These are phyloP conservation scores for Drosophila percnosoma DNA, from an alignment of 2,888 invertebrate species.

Conservation along the genomic window DNA sequence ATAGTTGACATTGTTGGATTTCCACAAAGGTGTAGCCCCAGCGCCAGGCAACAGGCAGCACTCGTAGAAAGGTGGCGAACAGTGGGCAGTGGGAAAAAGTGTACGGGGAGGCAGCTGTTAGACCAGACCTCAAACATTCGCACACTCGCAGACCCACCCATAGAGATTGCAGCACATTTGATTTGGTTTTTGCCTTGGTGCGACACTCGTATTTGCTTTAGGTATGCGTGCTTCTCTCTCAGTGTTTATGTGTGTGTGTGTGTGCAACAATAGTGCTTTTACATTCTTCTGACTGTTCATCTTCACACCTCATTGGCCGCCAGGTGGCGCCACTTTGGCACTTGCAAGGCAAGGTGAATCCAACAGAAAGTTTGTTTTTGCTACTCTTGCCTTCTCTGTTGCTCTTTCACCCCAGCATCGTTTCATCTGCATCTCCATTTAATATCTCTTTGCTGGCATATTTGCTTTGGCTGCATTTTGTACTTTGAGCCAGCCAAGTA, in stretches of 20 bases:
- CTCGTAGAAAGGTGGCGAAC: not conserved
- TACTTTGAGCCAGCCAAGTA: slow-evolving; percentile 37
- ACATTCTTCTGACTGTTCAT: slow-evolving; percentile 79
- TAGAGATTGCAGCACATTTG: slow-evolving; percentile 63
- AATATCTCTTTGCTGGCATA: slow-evolving; percentile 53
- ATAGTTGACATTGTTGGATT: slow-evolving; percentile 79
- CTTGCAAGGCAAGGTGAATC: slow-evolving; percentile 29
- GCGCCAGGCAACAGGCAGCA: slow-evolving; percentile 54
- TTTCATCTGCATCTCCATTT: slow-evolving; percentile 21
- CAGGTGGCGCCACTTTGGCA: slow-evolving; percentile 66
- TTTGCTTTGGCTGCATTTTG: slow-evolving; percentile 45
- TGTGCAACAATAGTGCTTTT: slow-evolving; percentile 63
- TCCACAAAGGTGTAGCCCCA: slow-evolving; percentile 70
- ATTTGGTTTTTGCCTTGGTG: slow-evolving; percentile 71
- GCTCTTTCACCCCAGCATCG: not conserved
- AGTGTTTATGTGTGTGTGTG: not conserved
- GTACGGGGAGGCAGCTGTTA: not conserved
- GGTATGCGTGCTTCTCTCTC: slow-evolving; percentile 1
- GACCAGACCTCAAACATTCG: slow-evolving; percentile 54
- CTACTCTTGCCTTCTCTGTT: not conserved
- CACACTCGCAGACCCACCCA: slow-evolving; percentile 25
- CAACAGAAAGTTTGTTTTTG: slow-evolving; percentile 44
- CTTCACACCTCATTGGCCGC: slow-evolving; percentile 77
- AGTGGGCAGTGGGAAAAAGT: not conserved
- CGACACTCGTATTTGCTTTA: slow-evolving; percentile 65